Percentiles rank a stretch among this genome's conserved stretches.
Conservation (phyloP, 1,140 invertebrate genomes). For the Platorchestia sp. region DNA sequence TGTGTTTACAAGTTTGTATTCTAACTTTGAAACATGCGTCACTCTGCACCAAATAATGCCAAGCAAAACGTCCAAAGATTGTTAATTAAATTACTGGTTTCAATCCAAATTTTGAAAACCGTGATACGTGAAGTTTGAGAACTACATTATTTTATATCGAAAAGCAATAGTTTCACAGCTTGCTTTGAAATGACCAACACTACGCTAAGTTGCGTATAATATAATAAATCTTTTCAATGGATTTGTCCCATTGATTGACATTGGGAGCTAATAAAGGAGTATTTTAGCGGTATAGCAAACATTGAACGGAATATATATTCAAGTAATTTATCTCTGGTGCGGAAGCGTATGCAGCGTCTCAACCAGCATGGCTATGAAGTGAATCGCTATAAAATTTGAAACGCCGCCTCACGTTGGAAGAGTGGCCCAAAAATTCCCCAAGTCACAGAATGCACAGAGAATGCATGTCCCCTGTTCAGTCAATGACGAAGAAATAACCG, state of each 20-base stretch:
- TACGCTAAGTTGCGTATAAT: too few relatives aligned
- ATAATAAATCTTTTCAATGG: not conserved
- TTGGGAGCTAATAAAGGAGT: not conserved
- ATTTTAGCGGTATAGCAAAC: not conserved
- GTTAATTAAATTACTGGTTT: not conserved
- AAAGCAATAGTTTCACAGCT: not conserved
- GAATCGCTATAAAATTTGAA: not conserved
- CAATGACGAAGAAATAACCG: not conserved
- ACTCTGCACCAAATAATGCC: not conserved
- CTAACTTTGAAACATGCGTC: not conserved
- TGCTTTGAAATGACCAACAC: not conserved
- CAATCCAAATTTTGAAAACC: not conserved
- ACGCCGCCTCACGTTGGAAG: not conserved
- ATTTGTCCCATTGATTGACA: not conserved
- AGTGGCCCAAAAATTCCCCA: not conserved
- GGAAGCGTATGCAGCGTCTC: not conserved
- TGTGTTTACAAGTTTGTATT: not conserved
- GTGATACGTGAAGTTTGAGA: not conserved
- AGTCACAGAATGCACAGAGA: not conserved
- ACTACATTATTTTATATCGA: not conserved
- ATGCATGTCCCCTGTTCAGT: not conserved
- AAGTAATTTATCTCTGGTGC: not conserved
- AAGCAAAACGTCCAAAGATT: not conserved
- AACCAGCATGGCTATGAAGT: not conserved
- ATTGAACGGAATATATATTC: not conserved